phyloP scores from a whole-genome alignment of 35 echinoderm and acorn worm species.

The Patiria miniata region DNA sequence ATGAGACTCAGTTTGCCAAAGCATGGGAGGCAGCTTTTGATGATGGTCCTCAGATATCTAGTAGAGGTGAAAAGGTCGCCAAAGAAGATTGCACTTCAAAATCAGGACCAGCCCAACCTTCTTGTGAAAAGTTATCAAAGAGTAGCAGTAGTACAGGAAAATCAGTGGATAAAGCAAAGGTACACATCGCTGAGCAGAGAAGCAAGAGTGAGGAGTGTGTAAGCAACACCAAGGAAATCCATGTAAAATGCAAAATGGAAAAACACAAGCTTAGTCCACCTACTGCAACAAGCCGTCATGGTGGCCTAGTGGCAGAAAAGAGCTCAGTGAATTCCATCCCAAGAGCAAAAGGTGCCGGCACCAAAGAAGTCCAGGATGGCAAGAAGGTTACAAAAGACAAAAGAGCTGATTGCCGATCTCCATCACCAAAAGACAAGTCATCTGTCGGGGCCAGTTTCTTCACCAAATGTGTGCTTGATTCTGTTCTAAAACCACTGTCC shows the following conservation, averaged over 20 bases:
- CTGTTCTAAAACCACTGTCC: background rate
- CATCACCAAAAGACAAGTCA: background rate
- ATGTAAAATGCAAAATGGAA: too few species aligned
- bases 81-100: background rate
- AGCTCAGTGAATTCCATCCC: background rate
- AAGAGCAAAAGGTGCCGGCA: background rate
- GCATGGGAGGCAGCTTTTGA: background rate
- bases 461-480: background rate
- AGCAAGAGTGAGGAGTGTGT: too few species aligned
- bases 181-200: background rate
- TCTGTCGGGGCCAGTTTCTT: background rate
- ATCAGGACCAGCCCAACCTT: background rate
- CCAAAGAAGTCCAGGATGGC: background rate
- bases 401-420: background rate
- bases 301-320: too few species aligned
- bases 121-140: background rate
- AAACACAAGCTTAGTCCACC: too few species aligned
- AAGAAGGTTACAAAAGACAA: background rate
- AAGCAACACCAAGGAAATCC: too few species aligned
- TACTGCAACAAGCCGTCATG: too few species aligned
- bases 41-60: background rate
- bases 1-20: background rate
- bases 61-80: background rate
- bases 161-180: background rate
- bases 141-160: background rate